Conservation (phyloP, 2,797 vertebrate species). For the Rhinichthys osculus region DNA sequence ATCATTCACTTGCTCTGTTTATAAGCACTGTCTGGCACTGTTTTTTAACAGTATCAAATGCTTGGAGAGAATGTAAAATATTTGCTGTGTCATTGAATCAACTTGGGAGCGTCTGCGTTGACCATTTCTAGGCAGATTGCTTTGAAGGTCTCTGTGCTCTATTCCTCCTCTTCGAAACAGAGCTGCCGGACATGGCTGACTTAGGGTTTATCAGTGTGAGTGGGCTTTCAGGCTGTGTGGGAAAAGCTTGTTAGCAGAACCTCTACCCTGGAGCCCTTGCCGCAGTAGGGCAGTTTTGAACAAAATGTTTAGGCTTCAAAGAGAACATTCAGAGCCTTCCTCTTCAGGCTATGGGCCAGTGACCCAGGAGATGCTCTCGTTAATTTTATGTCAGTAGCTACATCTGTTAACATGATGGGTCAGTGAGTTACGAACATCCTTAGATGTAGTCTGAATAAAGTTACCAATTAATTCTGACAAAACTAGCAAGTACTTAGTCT, state of each 20-base stretch:
- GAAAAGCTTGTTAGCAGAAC: slow-evolving; percentile 57
- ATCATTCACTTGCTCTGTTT: background rate
- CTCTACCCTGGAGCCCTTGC: slow-evolving; percentile 53
- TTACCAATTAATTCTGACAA: background rate
- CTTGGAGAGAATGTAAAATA: background rate
- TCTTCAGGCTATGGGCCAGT: slow-evolving; percentile 44
- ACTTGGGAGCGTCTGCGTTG: slow-evolving; percentile 25
- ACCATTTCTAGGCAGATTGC: slow-evolving; percentile 44
- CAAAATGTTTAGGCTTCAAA: slow-evolving; percentile 60
- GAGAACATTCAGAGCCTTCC: slow-evolving; percentile 46
- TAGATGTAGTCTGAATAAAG: slow-evolving; percentile 17
- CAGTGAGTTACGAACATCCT: slow-evolving; percentile 29
- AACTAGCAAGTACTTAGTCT: background rate
- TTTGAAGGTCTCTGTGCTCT: slow-evolving; percentile 56
- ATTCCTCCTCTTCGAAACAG: slow-evolving; percentile 44
- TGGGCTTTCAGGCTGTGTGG: slow-evolving; percentile 49
- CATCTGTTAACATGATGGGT: slow-evolving; percentile 52
- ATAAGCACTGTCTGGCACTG: background rate
- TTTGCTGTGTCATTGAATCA: slow-evolving; percentile 37
- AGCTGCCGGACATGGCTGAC: slow-evolving; percentile 40
- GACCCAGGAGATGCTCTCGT: slow-evolving; percentile 49
- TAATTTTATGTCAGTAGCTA: slow-evolving; percentile 52
- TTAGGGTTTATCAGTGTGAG: slow-evolving; percentile 55
- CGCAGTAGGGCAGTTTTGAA: slow-evolving; percentile 39
- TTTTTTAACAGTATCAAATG: background rate